Conservation (phyloP, 2,797 vertebrate species). For the Sphenodon punctatus region DNA sequence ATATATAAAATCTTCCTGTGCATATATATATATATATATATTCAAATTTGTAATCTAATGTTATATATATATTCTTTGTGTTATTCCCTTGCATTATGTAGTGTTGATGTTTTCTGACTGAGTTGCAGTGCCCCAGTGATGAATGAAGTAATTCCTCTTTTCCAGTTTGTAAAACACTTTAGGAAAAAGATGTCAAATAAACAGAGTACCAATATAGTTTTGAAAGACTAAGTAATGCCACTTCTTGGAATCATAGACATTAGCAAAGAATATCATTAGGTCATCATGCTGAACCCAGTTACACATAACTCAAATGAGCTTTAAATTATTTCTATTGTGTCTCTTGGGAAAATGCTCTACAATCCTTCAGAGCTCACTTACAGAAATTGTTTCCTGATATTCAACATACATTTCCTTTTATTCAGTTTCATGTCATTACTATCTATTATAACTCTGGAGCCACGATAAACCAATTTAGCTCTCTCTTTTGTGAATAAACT, state of each 20-base stretch:
- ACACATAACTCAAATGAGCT: slow-evolving; percentile 45
- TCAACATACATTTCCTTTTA: slow-evolving; percentile 48
- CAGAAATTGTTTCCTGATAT: slow-evolving; percentile 42
- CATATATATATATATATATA: no score
- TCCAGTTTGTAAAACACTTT: neutral
- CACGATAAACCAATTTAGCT: neutral
- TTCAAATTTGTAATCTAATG: no score
- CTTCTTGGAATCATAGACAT: slow-evolving; percentile 22
- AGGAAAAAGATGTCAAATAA: neutral
- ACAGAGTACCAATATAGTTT: neutral
- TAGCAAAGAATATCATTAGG: slow-evolving; percentile 21
- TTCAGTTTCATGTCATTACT: slow-evolving; percentile 30
- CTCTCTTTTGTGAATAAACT: neutral
- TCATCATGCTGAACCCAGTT: slow-evolving; percentile 43
- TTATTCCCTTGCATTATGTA: no score
- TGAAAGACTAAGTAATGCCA: slow-evolving; percentile 10
- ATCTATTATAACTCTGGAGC: neutral
- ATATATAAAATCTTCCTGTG: no score
- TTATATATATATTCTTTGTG: no score
- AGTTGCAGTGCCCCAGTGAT: neutral
- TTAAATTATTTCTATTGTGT: slow-evolving; percentile 24
- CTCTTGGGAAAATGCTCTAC: slow-evolving; percentile 24
- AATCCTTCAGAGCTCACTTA: slow-evolving; percentile 51
- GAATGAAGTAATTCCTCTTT: neutral
- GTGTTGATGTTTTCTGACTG: neutral